Conservation (phyloP, 2,113 vertebrate species). For the Callopanchax toddi region DNA sequence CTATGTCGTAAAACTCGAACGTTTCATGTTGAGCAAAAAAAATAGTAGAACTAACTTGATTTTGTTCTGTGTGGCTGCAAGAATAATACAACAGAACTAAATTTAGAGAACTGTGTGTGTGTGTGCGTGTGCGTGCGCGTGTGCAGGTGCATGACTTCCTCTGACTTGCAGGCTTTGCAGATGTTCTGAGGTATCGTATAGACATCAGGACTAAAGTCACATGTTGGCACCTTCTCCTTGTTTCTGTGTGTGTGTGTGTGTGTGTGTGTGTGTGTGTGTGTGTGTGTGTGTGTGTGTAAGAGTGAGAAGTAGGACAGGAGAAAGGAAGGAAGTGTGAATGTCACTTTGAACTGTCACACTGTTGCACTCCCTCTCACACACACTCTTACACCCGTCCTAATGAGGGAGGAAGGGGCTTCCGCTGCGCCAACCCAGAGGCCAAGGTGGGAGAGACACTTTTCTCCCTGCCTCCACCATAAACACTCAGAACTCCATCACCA, state of each 20-base stretch:
- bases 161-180: conserved; percentile 14
- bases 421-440: conserved; percentile 84
- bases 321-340: conserved; percentile 81
- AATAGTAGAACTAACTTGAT: conserved; percentile 2
- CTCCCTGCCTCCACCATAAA: conserved; percentile 70
- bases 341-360: conserved; percentile 87
- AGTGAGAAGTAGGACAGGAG: conserved; percentile 70
- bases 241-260: conserved; percentile 67
- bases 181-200: conserved; percentile 21
- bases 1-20: not conserved
- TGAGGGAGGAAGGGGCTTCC: conserved; percentile 84
- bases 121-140: conserved; percentile 2
- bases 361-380: conserved; percentile 50
- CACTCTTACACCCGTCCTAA: conserved; percentile 74
- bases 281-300: conserved; percentile 72
- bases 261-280: conserved; percentile 67
- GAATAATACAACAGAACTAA: conserved; percentile 5
- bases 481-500: conserved; percentile 42
- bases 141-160: not conserved
- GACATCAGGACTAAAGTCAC: conserved; percentile 50
- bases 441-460: conserved; percentile 83
- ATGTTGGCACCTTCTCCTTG: conserved; percentile 54
- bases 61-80: not conserved
- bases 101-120: not conserved
- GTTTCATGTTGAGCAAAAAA: not conserved